Base-by-base conservation (phyloP, 2,797 vertebrate species). In the Triplophysa yarkandensis region DNA sequence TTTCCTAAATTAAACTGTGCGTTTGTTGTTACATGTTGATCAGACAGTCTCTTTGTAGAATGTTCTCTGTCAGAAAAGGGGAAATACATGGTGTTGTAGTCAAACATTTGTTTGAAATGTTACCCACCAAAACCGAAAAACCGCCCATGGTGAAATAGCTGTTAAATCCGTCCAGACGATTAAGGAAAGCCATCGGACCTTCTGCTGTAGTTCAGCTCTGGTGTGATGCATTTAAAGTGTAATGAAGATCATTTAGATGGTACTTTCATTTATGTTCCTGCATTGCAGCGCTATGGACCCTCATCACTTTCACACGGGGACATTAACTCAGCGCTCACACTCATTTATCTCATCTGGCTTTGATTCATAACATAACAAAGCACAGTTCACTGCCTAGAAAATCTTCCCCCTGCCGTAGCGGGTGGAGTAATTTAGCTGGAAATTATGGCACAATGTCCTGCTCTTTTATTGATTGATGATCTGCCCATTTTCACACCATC, bases 381-480 rank as follows among this genome's bases (percentile, higher is more conserved):
- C 16, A 7, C 65, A 69, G 69, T 68, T 68, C 68, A 60, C 61
- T 44, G 63, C 43, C 52, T 77, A 66, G 43, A 30, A 36, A 32
- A 25, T 19, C 39, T 23, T 48, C 43, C 43, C 39, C 11, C 55
- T 10, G 43, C 43, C 2, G 43, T 6, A 48, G 54, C 32, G 41
- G 28, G 63, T 44, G 55, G 54, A 62, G 76, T 77, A 43, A 72
- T 77, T 77, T 67, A 67, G 63, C 62, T 67, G 69, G 63, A 77
- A 72, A 77, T 77, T 66, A 72, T 68, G 63, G 21, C 44, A 61
- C 52, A 57, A 32, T 36, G 61, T 67, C 61, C 23, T 28, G 44
- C 66, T 82, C 21, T 87, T 23, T 70, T 63, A 68, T 34, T 34
- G 73, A 74, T 78, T 79, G 17, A 82, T 80, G 73, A n/a, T 71